These are phyloP conservation scores for Ormyrus thymus DNA, from an alignment of 2,888 invertebrate species.

Conservation along the genomic window DNA sequence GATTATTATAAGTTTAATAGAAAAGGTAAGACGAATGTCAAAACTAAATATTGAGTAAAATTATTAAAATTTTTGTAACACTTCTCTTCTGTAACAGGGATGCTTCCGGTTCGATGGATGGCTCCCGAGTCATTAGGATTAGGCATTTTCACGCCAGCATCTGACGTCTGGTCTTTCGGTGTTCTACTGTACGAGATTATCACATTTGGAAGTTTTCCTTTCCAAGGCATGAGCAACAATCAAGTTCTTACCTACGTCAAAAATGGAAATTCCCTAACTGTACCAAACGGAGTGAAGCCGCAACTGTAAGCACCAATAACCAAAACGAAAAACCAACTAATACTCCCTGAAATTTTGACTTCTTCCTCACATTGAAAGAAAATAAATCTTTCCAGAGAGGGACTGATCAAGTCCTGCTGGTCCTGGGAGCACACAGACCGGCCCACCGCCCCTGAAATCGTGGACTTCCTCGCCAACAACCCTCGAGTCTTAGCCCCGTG, in stretches of 20 bases:
- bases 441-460: constrained; percentile 86
- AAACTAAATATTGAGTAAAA: too few relatives aligned
- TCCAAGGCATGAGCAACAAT: constrained; percentile 89
- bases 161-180: constrained; percentile 94
- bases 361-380: background rate
- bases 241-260: constrained; percentile 90
- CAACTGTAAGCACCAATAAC: constrained; percentile 91
- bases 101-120: constrained; percentile 95
- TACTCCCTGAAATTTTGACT: background rate
- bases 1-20: constrained; percentile 93
- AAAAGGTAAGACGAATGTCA: constrained; percentile 77
- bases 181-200: constrained; percentile 91
- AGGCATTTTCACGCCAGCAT: constrained; percentile 89
- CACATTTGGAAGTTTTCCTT: constrained; percentile 93
- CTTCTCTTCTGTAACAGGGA: constrained; percentile 73
- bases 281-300: constrained; percentile 87
- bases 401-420: constrained; percentile 89
- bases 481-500: constrained; percentile 87
- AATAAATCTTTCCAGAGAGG: constrained; percentile 78
- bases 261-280: constrained; percentile 82
- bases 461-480: constrained; percentile 86
- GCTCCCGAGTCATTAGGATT: constrained; percentile 90
- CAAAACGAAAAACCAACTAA: background rate
- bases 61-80: too few relatives aligned
- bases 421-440: constrained; percentile 82